Base-by-base conservation (phyloP, 2,113 vertebrate genomes). In the Labeo rohita region DNA sequence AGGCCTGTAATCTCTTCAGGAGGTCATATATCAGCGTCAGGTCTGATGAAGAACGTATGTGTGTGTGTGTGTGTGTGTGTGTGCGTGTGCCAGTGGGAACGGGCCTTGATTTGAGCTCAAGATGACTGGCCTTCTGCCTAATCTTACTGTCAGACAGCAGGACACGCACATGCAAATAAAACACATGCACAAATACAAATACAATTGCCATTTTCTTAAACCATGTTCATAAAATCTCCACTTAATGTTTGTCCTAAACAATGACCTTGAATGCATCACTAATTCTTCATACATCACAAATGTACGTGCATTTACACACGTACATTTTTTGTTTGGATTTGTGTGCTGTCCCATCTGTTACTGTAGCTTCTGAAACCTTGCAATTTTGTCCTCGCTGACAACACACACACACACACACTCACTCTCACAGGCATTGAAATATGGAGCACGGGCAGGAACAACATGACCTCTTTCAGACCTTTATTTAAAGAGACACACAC, bases 1-100 rank as follows among this genome's bases (percentile, higher is more conserved):
- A 66, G 54, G 23, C 47, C 21, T 84, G 68, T 83, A 84, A 87
- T 84, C 80, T 87, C 66, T 84, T 84, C 66, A 87, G 39, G 21
- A 79, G 84, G 54, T 87, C 88, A 85, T 66, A 80, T 84, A 43
- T 43, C 54, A 36, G 52, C 0, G 4, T 84, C 80, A 84, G 28
- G 56, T 45, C 47, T 52, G 9, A 21, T 50, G 54, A 34, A 21
- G 2, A 78, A 36, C 15, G 6, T 49, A 34, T n/a, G 39, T 86
- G 81, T 80, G 28, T 77, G 52, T 70, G 16, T 15, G 39, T 39
- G 39, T 39, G 39, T 39, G 39, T 39, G 39, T 39, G 39, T 39
- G 39, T 39, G 28, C 43, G 50, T 50, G 47, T 47, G 45, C 83
- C 73, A 73, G 54, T 52, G 47, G 10, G 52, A 23, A 47, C 36